These are phyloP conservation scores for Melozone crissalis DNA, from an alignment of 2,113 vertebrate genomes.

Conservation along the genomic window DNA sequence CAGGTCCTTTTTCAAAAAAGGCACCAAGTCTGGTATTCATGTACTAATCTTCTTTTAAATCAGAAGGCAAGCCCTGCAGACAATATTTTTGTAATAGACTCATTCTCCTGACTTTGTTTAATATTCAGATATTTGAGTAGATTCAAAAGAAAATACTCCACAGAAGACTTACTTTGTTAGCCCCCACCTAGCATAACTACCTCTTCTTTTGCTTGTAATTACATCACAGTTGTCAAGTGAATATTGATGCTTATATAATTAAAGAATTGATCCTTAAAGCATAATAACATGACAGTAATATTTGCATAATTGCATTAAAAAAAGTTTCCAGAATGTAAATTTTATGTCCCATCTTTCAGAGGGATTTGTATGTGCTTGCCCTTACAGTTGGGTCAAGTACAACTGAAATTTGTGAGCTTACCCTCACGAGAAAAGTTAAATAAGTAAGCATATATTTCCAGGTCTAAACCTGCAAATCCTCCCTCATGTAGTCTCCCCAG, in stretches of 20 bases:
- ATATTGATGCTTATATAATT: background rate
- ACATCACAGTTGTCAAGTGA: background rate
- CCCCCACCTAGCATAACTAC: background rate
- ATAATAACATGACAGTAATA: background rate
- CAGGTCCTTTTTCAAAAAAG: background rate
- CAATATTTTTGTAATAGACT: background rate
- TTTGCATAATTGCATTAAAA: slow-evolving; percentile 11
- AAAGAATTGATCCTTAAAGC: slow-evolving; percentile 34
- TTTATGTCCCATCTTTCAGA: background rate
- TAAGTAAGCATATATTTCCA: background rate
- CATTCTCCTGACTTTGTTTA: background rate
- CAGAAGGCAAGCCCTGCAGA: background rate
- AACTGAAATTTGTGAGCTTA: background rate
- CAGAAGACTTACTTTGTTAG: background rate
- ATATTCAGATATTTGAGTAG: background rate
- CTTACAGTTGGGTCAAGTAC: slow-evolving; percentile 15
- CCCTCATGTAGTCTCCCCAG: background rate
- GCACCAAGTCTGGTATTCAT: background rate
- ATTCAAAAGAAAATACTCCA: background rate
- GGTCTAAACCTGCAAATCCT: background rate
- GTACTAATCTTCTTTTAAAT: background rate
- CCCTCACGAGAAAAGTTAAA: background rate
- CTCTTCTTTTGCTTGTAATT: background rate
- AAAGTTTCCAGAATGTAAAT: slow-evolving; percentile 40
- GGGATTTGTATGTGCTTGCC: background rate